phyloP scores from a whole-genome alignment of 1,140 invertebrate genomes.

The Nasonia vitripennis region DNA sequence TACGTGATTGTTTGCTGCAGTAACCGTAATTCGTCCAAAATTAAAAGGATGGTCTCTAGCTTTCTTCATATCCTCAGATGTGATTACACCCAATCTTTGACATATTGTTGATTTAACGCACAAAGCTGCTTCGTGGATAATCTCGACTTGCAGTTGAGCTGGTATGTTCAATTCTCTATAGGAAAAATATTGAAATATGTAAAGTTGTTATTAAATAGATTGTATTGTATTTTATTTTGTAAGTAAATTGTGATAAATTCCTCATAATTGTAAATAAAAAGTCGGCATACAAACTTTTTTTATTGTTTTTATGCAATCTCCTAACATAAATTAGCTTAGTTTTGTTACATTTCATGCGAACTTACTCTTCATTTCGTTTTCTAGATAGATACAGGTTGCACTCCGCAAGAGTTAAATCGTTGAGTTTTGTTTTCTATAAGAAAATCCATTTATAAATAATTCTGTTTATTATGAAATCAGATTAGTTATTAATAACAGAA shows the following conservation, averaged over 20 bases:
- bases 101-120: constrained; percentile 21
- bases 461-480: background rate
- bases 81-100: background rate
- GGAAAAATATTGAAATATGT: background rate
- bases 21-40: constrained; percentile 7
- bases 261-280: too few species aligned
- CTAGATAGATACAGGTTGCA: constrained; percentile 12
- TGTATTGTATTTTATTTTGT: too few species aligned
- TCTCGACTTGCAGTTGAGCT: background rate
- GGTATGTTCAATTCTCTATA: background rate
- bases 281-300: too few species aligned
- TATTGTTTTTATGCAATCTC: too few species aligned
- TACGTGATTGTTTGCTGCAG: background rate
- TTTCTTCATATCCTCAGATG: background rate
- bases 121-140: constrained; percentile 7
- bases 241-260: too few species aligned
- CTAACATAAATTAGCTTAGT: too few species aligned
- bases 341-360: background rate
- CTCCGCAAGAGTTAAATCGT: background rate
- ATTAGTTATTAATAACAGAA: background rate
- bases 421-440: background rate
- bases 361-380: constrained; percentile 39
- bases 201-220: background rate
- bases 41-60: background rate
- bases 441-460: background rate